phyloP scores from a whole-genome alignment of 2,797 vertebrate species.

The Oreortyx pictus region DNA sequence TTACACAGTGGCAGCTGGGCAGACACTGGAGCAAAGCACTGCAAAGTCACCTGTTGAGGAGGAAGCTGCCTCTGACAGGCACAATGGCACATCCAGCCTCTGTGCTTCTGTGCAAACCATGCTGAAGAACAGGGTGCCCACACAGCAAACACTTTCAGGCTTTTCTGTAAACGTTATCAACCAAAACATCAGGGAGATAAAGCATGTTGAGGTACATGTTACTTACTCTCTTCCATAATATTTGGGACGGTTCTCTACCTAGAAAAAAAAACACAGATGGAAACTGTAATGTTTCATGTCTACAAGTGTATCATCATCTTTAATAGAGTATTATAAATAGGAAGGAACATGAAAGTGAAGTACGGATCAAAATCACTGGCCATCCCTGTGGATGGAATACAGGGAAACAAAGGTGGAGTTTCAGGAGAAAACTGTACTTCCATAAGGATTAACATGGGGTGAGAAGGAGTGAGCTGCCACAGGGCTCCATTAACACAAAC shows the following conservation, averaged over 20 bases:
- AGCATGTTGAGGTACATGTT: background rate
- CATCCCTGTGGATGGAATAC: background rate
- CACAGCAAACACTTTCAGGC: background rate
- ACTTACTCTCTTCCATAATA: conserved; percentile 99
- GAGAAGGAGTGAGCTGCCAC: background rate
- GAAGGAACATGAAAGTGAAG: background rate
- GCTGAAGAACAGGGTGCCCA: background rate
- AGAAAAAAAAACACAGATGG: conserved; percentile 54
- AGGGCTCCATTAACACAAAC: background rate
- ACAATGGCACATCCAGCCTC: background rate
- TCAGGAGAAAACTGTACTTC: background rate
- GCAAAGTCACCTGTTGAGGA: background rate
- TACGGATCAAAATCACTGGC: background rate
- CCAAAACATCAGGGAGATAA: background rate
- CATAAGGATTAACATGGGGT: background rate
- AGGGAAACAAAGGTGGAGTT: background rate
- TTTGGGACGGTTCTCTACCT: conserved; percentile 98
- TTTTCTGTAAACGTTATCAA: background rate
- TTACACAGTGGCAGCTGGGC: background rate
- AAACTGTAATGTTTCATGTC: conserved; percentile 16
- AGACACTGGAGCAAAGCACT: background rate
- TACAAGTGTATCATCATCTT: background rate
- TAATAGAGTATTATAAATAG: background rate
- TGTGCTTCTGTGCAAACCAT: background rate
- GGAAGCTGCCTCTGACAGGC: background rate